A percentile compares a stretch with the other conserved stretches of the same genome.
Conservation (phyloP, 1,140 invertebrate species). For the Psix sp. region DNA sequence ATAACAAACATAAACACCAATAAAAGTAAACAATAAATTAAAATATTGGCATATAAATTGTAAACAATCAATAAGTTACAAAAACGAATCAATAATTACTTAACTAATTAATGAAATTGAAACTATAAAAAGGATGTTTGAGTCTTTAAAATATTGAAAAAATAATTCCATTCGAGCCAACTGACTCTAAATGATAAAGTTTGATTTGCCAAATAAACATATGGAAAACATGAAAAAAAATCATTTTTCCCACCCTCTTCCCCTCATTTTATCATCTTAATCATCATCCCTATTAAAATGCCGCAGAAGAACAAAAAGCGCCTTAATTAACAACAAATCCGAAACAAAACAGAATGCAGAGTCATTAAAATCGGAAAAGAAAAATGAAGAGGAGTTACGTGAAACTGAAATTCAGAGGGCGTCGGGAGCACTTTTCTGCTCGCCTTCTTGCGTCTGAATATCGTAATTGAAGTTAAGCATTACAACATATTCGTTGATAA, state of each 20-base stretch:
- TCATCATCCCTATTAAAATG: constrained; percentile 17
- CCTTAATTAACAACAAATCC: constrained; percentile 46
- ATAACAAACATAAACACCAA: too few species aligned
- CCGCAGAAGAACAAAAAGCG: constrained; percentile 8
- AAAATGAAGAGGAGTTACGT: constrained; percentile 15
- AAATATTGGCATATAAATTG: too few species aligned
- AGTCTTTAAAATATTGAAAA: too few species aligned
- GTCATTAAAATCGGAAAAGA: constrained; percentile 48
- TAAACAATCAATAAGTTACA: too few species aligned
- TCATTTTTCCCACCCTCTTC: constrained; percentile 9
- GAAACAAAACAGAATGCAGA: constrained; percentile 33
- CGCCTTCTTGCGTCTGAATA: constrained; percentile 36
- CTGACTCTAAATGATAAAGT: too few species aligned
- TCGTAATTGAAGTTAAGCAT: constrained; percentile 43
- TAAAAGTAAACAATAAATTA: too few species aligned
- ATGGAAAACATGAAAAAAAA: too few species aligned
- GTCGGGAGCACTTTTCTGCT: constrained; percentile 23
- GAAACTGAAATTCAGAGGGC: constrained; percentile 26
- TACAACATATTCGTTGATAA: constrained; percentile 41
- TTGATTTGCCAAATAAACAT: too few species aligned
- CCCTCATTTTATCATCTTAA: constrained; percentile 30
- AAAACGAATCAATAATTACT: too few species aligned
- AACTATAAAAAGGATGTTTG: too few species aligned
- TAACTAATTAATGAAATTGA: too few species aligned
- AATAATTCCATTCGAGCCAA: too few species aligned